Conservation (phyloP, 2,113 vertebrate species). For the Alectura lathami region DNA sequence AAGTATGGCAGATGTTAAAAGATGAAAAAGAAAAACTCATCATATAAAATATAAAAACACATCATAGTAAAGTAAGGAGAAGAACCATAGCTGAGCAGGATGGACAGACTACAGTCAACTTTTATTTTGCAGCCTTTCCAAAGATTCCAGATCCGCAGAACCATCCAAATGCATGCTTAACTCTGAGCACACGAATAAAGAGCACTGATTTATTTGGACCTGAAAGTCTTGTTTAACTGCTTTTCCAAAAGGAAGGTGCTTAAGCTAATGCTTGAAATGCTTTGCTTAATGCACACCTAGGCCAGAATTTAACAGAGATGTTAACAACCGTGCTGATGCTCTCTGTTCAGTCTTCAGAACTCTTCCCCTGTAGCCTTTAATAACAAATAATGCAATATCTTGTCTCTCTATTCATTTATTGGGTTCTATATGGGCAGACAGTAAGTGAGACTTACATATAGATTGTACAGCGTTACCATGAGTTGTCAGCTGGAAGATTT, state of each 20-base stretch:
- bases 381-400: neutral
- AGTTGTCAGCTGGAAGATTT: neutral
- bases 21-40: neutral
- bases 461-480: neutral
- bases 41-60: neutral
- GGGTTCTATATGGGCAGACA: neutral
- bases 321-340: neutral
- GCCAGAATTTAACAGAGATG: neutral
- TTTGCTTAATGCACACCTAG: neutral
- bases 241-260: neutral
- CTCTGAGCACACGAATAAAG: fast-evolving
- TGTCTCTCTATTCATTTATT: neutral
- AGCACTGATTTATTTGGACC: neutral
- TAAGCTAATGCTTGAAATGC: neutral
- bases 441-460: neutral
- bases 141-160: neutral
- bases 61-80: neutral
- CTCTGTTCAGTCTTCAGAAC: neutral
- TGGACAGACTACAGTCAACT: fast-evolving
- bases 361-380: neutral
- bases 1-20: neutral
- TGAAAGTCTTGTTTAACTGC: neutral
- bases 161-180: neutral
- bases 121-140: neutral
- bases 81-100: neutral